Conservation (phyloP, 1,140 invertebrate species). For the Listronotus oregonensis region DNA sequence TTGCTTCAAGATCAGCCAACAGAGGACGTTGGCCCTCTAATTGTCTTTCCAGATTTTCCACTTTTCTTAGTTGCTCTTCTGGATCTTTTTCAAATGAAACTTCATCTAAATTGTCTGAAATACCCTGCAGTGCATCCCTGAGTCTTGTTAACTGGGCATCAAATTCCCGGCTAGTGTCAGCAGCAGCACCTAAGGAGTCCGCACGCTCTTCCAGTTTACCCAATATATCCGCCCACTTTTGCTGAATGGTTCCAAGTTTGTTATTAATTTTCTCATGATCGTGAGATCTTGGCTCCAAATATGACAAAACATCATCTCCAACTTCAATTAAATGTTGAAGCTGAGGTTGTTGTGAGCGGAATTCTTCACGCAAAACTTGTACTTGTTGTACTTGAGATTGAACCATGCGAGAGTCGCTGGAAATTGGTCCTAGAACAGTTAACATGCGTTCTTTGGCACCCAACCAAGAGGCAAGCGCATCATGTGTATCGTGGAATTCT, state of each 20-base stretch:
- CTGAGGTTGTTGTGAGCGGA: conserved; percentile 87
- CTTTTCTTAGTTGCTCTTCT: conserved; percentile 83
- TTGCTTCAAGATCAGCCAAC: conserved; percentile 84
- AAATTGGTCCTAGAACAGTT: conserved; percentile 90
- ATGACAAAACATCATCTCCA: conserved; percentile 75
- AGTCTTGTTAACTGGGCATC: conserved; percentile 82
- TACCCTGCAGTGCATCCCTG: conserved; percentile 79
- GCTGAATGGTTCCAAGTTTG: conserved; percentile 69
- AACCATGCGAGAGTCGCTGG: conserved; percentile 91
- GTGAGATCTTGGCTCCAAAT: conserved; percentile 70
- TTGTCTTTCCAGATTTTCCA: conserved; percentile 85
- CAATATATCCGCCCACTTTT: conserved; percentile 81
- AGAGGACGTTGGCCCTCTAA: conserved; percentile 84
- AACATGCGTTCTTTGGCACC: conserved; percentile 94
- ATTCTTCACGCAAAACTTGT: conserved; percentile 91
- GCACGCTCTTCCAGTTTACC: conserved; percentile 81
- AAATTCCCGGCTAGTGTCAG: conserved; percentile 87
- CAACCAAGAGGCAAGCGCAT: conserved; percentile 84
- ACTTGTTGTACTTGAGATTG: conserved; percentile 94
- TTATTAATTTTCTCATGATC: conserved; percentile 74
- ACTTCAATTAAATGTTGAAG: conserved; percentile 83
- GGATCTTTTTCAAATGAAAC: conserved; percentile 81
- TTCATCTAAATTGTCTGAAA: conserved; percentile 85
- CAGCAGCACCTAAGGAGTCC: conserved; percentile 82
- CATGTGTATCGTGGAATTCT: conserved; percentile 89